Evolutionary conservation across 1,140 invertebrate genomes (phyloP).

Genomic region (Pristionchus pacificus): DNA sequence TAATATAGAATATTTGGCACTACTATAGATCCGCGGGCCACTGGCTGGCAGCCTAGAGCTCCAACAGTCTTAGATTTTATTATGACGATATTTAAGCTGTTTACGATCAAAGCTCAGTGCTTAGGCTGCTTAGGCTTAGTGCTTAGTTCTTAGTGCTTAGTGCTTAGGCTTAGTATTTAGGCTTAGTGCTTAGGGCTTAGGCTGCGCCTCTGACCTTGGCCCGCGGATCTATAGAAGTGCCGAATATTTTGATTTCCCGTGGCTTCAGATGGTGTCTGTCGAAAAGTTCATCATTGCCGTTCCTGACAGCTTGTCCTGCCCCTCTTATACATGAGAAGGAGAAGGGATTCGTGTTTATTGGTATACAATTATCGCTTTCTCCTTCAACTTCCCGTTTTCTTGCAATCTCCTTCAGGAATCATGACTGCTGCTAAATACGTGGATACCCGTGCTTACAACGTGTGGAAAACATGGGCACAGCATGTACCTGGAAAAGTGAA

Average conservation of each 20-base stretch:
- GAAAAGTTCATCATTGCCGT: background rate
- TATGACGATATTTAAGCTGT: too few species aligned
- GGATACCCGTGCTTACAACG: conserved; percentile 52
- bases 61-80: too few species aligned
- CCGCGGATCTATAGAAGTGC: too few species aligned
- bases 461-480: conserved; percentile 55
- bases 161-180: too few species aligned
- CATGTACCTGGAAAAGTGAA: conserved; percentile 46
- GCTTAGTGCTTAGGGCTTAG: too few species aligned
- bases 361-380: conserved; percentile 15
- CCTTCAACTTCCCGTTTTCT: conserved; percentile 36
- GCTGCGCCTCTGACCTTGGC: too few species aligned
- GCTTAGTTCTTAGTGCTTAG: too few species aligned
- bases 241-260: background rate
- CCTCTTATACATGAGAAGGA: background rate
- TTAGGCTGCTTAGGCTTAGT: too few species aligned
- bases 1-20: too few species aligned
- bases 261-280: background rate
- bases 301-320: background rate
- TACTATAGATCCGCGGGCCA: too few species aligned
- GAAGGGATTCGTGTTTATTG: conserved; percentile 4
- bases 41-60: too few species aligned
- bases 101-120: too few species aligned
- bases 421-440: conserved; percentile 45
- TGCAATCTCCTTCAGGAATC: background rate